Base-by-base conservation (phyloP, 2,797 vertebrate species). In the Scleropages formosus region DNA sequence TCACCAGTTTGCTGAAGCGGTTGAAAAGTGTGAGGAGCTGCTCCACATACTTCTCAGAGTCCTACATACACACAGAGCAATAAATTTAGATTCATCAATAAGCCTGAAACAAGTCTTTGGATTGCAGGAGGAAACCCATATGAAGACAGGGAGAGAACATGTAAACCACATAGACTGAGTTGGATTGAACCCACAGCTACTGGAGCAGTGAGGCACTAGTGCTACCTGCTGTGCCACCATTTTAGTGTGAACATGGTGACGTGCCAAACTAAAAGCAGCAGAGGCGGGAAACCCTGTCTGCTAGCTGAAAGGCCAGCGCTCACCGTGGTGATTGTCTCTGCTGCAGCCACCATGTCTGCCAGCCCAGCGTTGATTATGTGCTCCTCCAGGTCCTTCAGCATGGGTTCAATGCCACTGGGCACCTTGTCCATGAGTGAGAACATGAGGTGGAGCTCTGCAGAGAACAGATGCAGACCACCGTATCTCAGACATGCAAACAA, bases 351-450 rank as follows among this genome's bases (percentile, higher is more conserved):
- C 93, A 94, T 94, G 80, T 94, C 93, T 78, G 93, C 93, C 78
- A 94, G 88, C 75, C 91, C 91, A 78, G 96, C 97, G 80, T 94
- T 98, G 88, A 99, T 93, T 86, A 99, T 98, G 88, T 99, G 98
- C 56, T 99, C 97, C 88, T 99, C 98, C 83, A 99, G 91, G 86
- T 99, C 96, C 88, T 99, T 99, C 80, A 99, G 88, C 97, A 99
- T 99, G 76, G 96, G 97, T 78, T 99, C 98, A 74, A 99, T 98
- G 76, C 97, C 98, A 82, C 91, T 97, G 0, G 96, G 96, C 82
- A 98, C 98, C 93, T 98, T 98, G 93, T 99, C 98, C 98, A 99
- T 99, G 75, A 99, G 88, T 1, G 96, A 98, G 91, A 99, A 99
- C 96, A 99, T 99, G 84, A 99, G 93, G 84, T 97, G 95, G 78